phyloP scores from a whole-genome alignment of 2,113 vertebrate genomes.

The Fukomys damarensis region DNA sequence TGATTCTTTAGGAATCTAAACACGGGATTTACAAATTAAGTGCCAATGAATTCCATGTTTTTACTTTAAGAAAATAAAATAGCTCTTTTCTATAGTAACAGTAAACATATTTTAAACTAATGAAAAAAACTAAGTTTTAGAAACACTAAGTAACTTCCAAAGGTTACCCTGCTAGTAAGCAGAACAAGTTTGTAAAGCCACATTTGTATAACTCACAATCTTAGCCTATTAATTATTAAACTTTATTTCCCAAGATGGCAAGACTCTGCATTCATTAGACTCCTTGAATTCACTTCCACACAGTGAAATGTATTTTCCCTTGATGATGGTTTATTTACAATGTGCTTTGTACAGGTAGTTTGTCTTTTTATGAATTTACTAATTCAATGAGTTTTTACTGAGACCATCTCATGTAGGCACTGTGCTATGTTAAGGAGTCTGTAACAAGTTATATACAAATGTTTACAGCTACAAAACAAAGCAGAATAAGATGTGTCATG shows the following conservation, averaged over 20 bases:
- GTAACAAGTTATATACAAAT: background rate
- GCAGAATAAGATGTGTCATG: background rate
- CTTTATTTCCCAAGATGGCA: background rate
- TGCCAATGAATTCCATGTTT: background rate
- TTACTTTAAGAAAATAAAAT: background rate
- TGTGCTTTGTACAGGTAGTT: background rate
- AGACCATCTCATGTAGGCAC: background rate
- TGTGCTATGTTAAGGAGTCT: background rate
- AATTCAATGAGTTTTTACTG: background rate
- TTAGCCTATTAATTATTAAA: background rate
- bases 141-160: slow-evolving; percentile 27
- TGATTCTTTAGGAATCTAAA: slow-evolving; percentile 16
- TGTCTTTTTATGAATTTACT: background rate
- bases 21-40: background rate
- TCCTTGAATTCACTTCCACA: slow-evolving; percentile 2
- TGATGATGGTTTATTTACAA: background rate
- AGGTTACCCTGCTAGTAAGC: background rate
- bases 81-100: background rate
- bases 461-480: background rate
- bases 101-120: background rate
- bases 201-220: background rate
- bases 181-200: background rate
- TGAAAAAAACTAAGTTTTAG: background rate
- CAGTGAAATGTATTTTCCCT: background rate
- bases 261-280: background rate